Evolutionary conservation across 2,113 vertebrate species (phyloP).

Genomic region (Phalacrocorax brasilianus): DNA sequence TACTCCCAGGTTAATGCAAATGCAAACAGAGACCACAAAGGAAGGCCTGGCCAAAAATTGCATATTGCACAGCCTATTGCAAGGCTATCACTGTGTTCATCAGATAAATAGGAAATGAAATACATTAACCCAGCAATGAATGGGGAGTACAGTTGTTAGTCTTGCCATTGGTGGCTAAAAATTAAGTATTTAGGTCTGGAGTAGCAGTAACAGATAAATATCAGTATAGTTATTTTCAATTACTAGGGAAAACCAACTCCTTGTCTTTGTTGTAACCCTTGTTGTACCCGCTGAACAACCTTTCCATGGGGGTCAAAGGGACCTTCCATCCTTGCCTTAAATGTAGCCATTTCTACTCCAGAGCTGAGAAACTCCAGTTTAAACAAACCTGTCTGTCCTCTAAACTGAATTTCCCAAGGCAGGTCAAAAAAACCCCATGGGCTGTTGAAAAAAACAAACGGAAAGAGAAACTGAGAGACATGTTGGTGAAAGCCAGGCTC

Average conservation of each 20-base stretch:
- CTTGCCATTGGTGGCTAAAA: not conserved
- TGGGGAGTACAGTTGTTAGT: not conserved
- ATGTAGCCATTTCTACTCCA: not conserved
- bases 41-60: not conserved
- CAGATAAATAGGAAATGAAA: not conserved
- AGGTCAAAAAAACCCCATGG: not conserved
- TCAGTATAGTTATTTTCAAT: not conserved
- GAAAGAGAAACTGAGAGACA: not conserved
- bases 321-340: not conserved
- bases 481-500: not conserved
- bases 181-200: not conserved
- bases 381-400: not conserved
- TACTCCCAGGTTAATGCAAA: slow-evolving; percentile 29
- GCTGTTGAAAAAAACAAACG: not conserved
- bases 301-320: not conserved
- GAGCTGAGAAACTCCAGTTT: not conserved
- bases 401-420: not conserved
- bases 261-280: not conserved
- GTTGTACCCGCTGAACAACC: not conserved
- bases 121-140: not conserved
- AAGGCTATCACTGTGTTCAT: not conserved
- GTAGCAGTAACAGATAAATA: not conserved
- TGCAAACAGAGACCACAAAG: slow-evolving; percentile 18
- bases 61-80: not conserved
- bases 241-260: not conserved